Evolutionary conservation across 1,140 invertebrate species (phyloP), one percentile per base, ranked within the genome.

Genomic region (Drosophila pectinifera): DNA sequence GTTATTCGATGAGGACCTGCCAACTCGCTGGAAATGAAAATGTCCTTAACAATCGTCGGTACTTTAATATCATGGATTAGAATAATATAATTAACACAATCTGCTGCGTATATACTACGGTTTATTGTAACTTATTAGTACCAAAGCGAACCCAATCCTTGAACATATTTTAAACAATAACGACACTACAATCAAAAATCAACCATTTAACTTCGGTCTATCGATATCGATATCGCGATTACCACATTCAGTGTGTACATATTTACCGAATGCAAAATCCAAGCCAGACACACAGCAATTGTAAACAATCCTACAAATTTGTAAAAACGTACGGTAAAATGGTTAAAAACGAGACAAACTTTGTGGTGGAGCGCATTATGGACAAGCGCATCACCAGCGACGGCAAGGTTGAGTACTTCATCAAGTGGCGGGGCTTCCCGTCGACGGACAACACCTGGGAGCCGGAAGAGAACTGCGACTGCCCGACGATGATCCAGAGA

Each of bases 391-490:
- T 92, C 14, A 92, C 92, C 18, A 64, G 82, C 16, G 92, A 91
- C 20, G 92, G 92, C 41, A 91, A 92, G 45, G 91, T 93, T 4
- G 92, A 93, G 57, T 93, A 93, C 48, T 91, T 79, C n/a, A 91
- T 92, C 26, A 92, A 92, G 54, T 92, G 91, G 91, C 86, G 91
- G 10, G 91, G 91, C 42, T 92, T 92, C 62, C 72, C 90, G 0
- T 78, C 93, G 54, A 94, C 95, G 6, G 96, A 97, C 68, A 97
- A 97, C 76, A 97, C 96, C 2, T 97, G 97, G 97, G 96, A 98
- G 78, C 97, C 97, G 1, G 96, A 97, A 84, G 96, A 97, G 77
- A 97, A 98, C 92, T 93, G 99, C 4, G 97, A 98, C 82, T 99
- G 98, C 92, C 97, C 97, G 2, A 97, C 98, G 63, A 93, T 99